Evolutionary conservation across 2,888 invertebrate genomes (phyloP), one percentile per base, ranked within the genome.

Genomic region (Ditylenchus weischeri): DNA sequence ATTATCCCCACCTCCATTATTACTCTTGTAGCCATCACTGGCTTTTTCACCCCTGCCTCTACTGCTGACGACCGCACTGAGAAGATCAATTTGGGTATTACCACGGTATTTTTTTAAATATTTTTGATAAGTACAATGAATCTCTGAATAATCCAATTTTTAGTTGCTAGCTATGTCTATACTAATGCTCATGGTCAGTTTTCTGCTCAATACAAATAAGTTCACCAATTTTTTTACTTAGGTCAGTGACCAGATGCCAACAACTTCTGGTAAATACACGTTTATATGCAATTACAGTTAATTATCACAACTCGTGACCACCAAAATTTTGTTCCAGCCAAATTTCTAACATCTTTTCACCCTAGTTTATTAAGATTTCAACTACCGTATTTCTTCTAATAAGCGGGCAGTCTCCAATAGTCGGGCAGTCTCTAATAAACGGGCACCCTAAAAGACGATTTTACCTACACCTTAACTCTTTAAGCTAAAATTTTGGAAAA

Each of bases 11-110:
- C 84, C 50, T 80, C 84, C 6, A 85, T 85, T 79, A 79, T 85
- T 43, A 85, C 85, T 2, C 75, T 83, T 11, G 79, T 85, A 58
- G 84, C 85, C 38, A 78, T 85, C 72, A 81, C 81, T 18, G 75
- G 75, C 35, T 85, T 85, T 76, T 85, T 85, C 81, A 84, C 84
- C 74, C 83, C 85, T 23, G 85, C 85, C 5, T 84, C 85, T 57
- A 83, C 81, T 18, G 84, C 82, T 70, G 85, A 85, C 15, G 82
- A 83, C 62, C 68, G 82, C 58, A 66, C 79, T 8, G 81, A 81
- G 65, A 81, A 81, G 68, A 81, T 81, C 67, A 81, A 82, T 67
- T 68, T 81, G 19, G 81, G 79, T 64, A 72, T 73, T 65, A 70
- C 72, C 15, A 77, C 79, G 43, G 70, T 71, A 61, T 0, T n/a